Conservation (phyloP, 2,888 invertebrate genomes). For the Scaptomyza cyrtandrae region DNA sequence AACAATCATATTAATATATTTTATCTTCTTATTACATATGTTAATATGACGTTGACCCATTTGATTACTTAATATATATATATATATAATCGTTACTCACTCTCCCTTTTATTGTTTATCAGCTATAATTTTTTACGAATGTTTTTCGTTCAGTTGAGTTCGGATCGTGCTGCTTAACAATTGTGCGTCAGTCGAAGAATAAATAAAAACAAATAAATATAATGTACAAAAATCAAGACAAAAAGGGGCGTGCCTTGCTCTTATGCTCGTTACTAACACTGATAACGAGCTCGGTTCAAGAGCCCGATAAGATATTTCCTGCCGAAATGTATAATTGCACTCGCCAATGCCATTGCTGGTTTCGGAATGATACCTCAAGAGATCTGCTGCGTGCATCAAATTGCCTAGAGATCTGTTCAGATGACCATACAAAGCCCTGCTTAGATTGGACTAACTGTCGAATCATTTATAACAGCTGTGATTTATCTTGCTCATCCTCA, state of each 20-base stretch:
- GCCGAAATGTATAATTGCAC: conserved; percentile 12
- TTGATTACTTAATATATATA: neutral
- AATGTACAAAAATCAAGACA: neutral
- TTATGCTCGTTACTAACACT: conserved; percentile 12
- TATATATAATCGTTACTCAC: conserved; percentile 6
- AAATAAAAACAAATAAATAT: neutral
- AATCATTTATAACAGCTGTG: neutral
- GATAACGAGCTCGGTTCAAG: conserved; percentile 2
- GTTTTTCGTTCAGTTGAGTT: conserved; percentile 31
- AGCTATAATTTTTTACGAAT: neutral
- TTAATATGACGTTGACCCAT: conserved; percentile 13
- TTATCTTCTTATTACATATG: neutral
- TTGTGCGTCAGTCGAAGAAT: conserved; percentile 1
- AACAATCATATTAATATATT: neutral
- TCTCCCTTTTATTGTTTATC: conserved; percentile 20
- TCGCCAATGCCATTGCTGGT: conserved; percentile 37
- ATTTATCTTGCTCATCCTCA: conserved; percentile 3
- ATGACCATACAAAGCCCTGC: conserved; percentile 40
- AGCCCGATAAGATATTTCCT: conserved; percentile 10
- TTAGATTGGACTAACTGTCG: conserved; percentile 22
- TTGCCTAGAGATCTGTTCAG: conserved; percentile 25
- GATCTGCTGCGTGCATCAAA: conserved; percentile 8
- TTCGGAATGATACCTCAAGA: conserved; percentile 10
- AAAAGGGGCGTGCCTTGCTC: neutral
- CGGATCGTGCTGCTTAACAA: conserved; percentile 15